Evolutionary conservation across 1,140 invertebrate genomes (phyloP).

Genomic region (Frieseomelitta varia): DNA sequence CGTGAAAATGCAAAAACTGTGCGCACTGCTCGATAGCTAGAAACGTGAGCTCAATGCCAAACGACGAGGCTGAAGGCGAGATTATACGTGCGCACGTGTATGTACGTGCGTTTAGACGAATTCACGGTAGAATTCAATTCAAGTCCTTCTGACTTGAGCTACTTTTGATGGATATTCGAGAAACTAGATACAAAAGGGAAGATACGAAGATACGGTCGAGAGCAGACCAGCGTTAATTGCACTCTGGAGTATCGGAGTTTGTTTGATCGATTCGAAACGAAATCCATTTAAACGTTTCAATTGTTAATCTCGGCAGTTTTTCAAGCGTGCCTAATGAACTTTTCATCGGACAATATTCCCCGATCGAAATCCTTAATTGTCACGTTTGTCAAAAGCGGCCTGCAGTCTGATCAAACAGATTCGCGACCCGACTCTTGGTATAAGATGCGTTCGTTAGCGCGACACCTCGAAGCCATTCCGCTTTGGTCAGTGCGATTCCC

Average conservation of each 20-base stretch:
- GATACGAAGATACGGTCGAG: background rate
- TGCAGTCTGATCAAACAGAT: background rate
- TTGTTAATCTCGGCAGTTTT: background rate
- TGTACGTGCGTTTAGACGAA: background rate
- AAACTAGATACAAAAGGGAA: background rate
- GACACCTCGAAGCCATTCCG: conserved; percentile 6
- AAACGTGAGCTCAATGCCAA: background rate
- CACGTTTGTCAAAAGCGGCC: background rate
- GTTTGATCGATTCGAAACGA: background rate
- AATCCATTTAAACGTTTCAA: background rate
- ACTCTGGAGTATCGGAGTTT: too few species aligned
- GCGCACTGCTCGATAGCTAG: background rate
- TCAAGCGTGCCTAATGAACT: background rate
- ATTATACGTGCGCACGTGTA: too few species aligned
- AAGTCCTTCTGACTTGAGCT: background rate
- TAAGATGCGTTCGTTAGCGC: background rate
- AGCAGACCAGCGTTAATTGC: background rate
- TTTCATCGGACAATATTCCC: background rate
- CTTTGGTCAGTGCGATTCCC: conserved; percentile 41
- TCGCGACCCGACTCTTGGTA: too few species aligned
- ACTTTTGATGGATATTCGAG: background rate
- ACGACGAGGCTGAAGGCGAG: background rate
- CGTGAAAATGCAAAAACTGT: too few species aligned
- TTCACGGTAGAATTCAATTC: too few species aligned
- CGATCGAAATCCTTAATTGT: conserved; percentile 13